These are phyloP conservation scores for Coryphaenoides rupestris DNA, from an alignment of 2,113 vertebrate species.

Conservation along the genomic window DNA sequence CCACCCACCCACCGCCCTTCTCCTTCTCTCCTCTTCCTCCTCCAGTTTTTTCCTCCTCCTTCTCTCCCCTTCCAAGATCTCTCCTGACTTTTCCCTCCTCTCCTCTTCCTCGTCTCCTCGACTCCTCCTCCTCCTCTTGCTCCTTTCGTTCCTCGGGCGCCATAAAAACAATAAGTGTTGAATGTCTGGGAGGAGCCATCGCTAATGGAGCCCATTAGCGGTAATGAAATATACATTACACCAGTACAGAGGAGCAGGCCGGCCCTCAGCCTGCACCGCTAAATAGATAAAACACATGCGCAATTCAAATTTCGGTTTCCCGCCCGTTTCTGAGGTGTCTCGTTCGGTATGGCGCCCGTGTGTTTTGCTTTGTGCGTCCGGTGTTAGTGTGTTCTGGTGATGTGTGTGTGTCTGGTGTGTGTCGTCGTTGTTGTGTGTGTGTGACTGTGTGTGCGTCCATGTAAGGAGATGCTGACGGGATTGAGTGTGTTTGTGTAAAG, in stretches of 20 bases:
- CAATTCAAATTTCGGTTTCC: conserved; percentile 74
- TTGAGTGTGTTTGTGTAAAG: background rate
- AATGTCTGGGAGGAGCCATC: conserved; percentile 74
- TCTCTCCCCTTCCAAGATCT: conserved; percentile 32
- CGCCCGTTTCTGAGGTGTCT: conserved; percentile 62
- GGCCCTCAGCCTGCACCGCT: conserved; percentile 71
- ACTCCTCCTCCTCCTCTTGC: conserved; percentile 54
- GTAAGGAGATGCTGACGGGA: background rate
- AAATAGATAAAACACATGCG: conserved; percentile 83
- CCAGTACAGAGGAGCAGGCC: conserved; percentile 69
- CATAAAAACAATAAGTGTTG: conserved; percentile 73
- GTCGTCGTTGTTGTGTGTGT: conserved; percentile 23
- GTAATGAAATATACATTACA: conserved; percentile 87
- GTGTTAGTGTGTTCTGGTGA: no score
- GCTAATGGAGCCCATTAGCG: conserved; percentile 83
- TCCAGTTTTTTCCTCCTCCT: conserved; percentile 34
- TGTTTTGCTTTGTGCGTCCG: no score
- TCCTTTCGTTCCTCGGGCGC: no score
- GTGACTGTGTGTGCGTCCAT: background rate
- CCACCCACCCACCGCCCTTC: conserved; percentile 3
- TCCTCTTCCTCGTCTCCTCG: no score
- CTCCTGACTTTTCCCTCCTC: conserved; percentile 6
- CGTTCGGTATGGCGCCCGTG: conserved; percentile 18
- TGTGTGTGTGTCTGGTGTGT: background rate
- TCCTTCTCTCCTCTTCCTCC: background rate